Evolutionary conservation across 2,888 invertebrate species (phyloP).

Genomic region (Bhutanitis thaidina): DNA sequence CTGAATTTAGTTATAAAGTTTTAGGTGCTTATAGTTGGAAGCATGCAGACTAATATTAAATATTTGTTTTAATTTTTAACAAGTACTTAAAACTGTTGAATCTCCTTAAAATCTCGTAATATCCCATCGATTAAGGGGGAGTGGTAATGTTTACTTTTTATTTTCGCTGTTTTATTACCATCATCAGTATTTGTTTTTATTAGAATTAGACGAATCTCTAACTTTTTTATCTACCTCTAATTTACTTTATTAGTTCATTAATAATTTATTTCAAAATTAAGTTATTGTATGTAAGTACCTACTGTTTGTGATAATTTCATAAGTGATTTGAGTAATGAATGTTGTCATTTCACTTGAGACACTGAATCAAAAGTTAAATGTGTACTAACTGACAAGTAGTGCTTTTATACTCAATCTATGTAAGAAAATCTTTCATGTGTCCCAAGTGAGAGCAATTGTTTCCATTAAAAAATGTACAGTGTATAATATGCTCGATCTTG

Average conservation of each 20-base stretch:
- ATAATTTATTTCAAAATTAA: constrained; percentile 62
- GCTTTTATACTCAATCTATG: too few species aligned
- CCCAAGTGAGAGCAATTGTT: constrained; percentile 22
- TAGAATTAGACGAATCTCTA: constrained; percentile 69
- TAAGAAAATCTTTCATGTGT: constrained; percentile 3
- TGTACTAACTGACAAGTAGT: too few species aligned
- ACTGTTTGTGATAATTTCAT: constrained; percentile 64
- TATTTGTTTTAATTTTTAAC: constrained; percentile 21
- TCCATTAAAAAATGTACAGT: constrained; percentile 48
- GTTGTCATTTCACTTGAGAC: constrained; percentile 18
- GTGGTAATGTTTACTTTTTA: constrained; percentile 22
- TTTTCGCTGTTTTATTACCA: constrained; percentile 50
- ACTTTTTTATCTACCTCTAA: constrained; percentile 74
- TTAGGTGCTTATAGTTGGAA: constrained; percentile 51
- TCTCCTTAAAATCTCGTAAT: constrained; percentile 13
- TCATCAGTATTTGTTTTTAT: constrained; percentile 70
- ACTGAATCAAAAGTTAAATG: not conserved
- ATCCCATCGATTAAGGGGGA: constrained; percentile 11
- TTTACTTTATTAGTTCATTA: constrained; percentile 62
- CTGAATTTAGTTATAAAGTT: constrained; percentile 71
- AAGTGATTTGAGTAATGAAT: constrained; percentile 28
- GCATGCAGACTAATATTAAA: constrained; percentile 22
- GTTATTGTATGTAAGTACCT: constrained; percentile 40
- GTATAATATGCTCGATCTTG: constrained; percentile 76
- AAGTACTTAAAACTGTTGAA: constrained; percentile 24